Evolutionary conservation across 2,113 vertebrate species (phyloP).

Genomic region (Pagrus major): DNA sequence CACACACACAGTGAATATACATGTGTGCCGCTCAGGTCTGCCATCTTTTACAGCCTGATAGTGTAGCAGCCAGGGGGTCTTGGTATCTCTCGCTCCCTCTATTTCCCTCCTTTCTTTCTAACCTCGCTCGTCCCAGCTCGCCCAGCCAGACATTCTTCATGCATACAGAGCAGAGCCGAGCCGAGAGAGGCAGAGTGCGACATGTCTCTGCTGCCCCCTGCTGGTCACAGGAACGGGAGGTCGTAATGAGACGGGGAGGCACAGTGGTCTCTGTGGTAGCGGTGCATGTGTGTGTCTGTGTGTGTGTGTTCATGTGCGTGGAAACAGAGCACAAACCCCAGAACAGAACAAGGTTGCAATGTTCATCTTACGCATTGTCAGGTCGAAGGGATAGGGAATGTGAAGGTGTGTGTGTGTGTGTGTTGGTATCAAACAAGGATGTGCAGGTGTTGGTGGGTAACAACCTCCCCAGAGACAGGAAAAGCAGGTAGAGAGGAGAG

Average conservation of each 20-base stretch:
- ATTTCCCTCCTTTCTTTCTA: slow-evolving; percentile 48
- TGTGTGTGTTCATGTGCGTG: slow-evolving; percentile 12
- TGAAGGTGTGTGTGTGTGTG: slow-evolving; percentile 35
- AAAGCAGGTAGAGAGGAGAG: slow-evolving; percentile 31
- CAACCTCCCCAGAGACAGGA: slow-evolving; percentile 69
- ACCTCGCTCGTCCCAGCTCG: slow-evolving; percentile 45
- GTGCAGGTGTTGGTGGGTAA: slow-evolving; percentile 78
- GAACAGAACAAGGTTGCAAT: slow-evolving; percentile 59
- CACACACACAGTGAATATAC: slow-evolving; percentile 30
- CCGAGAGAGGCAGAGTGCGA: not conserved
- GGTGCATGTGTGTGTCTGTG: slow-evolving; percentile 30
- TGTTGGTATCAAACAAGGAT: slow-evolving; percentile 48
- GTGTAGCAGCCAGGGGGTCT: slow-evolving; percentile 64
- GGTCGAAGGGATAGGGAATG: slow-evolving; percentile 48
- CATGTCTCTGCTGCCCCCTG: slow-evolving; percentile 79
- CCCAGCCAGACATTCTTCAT: slow-evolving; percentile 30
- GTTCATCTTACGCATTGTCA: slow-evolving; percentile 59
- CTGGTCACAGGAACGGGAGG: slow-evolving; percentile 4
- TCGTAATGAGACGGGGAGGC: slow-evolving; percentile 24
- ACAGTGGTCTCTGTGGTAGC: slow-evolving; percentile 16
- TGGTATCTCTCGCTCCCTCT: slow-evolving; percentile 40
- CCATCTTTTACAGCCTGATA: slow-evolving; percentile 67
- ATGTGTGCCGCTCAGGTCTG: slow-evolving; percentile 40
- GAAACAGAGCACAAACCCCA: slow-evolving; percentile 19
- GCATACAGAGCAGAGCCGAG: slow-evolving; percentile 38